Conservation (phyloP, 2,797 vertebrate genomes). For the Ceyx erithaca region DNA sequence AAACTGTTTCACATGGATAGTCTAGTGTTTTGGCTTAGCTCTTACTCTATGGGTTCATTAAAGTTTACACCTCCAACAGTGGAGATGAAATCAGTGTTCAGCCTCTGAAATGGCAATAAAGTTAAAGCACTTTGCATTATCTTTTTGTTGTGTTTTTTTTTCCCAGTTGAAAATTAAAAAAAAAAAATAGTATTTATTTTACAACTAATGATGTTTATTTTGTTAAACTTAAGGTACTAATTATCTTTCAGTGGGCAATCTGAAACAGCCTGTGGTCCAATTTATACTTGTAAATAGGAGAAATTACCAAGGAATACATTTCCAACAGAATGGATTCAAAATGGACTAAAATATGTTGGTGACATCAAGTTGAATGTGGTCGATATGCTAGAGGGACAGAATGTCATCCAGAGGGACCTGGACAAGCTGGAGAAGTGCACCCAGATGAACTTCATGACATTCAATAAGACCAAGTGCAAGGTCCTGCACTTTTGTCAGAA, state of each 20-base stretch:
- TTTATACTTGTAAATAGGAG: slow-evolving; percentile 29
- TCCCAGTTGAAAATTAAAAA: not conserved
- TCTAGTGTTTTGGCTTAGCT: slow-evolving; percentile 31
- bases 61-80: slow-evolving; percentile 11
- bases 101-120: not conserved
- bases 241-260: slow-evolving; percentile 2
- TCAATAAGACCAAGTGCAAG: too few species aligned
- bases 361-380: too few species aligned
- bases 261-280: not conserved
- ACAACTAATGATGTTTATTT: slow-evolving; percentile 38
- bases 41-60: slow-evolving; percentile 34
- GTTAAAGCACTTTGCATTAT: not conserved
- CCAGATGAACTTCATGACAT: too few species aligned
- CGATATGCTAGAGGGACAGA: too few species aligned
- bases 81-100: not conserved
- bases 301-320: not conserved
- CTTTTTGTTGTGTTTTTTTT: not conserved
- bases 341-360: not conserved
- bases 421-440: too few species aligned
- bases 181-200: not conserved
- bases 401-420: too few species aligned
- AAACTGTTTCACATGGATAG: not conserved
- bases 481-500: too few species aligned
- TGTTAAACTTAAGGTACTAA: slow-evolving; percentile 36
- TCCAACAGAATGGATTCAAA: not conserved